phyloP scores from a whole-genome alignment of 1,140 invertebrate species.

The Sitodiplosis mosellana region DNA sequence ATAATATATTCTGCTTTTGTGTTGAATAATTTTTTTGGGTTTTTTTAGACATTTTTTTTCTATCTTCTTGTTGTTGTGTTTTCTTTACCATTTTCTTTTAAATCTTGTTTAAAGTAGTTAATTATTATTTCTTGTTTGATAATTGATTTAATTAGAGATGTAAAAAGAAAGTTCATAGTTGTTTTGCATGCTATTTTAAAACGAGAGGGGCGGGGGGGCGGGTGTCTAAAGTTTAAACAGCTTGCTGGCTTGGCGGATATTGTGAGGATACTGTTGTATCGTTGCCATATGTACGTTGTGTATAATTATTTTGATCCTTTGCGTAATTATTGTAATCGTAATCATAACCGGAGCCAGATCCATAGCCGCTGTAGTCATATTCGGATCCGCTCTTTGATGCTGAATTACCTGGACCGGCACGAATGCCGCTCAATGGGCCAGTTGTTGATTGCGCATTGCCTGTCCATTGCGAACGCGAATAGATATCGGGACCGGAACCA shows the following conservation, averaged over 20 bases:
- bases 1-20: too few relatives aligned
- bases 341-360: conserved; percentile 25
- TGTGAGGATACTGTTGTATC: conserved; percentile 24
- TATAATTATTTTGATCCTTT: conserved; percentile 20
- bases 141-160: too few relatives aligned
- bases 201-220: too few relatives aligned
- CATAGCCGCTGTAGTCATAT: conserved; percentile 25
- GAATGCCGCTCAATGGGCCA: conserved; percentile 22
- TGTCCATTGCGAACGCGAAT: conserved; percentile 19
- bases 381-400: conserved; percentile 24
- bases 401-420: conserved; percentile 21
- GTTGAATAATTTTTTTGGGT: too few relatives aligned
- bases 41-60: too few relatives aligned
- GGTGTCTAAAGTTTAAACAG: conserved; percentile 13
- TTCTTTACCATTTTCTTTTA: too few relatives aligned
- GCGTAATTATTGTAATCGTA: conserved; percentile 24
- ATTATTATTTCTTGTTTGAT: too few relatives aligned
- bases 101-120: too few relatives aligned
- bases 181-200: too few relatives aligned
- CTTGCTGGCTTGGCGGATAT: conserved; percentile 21
- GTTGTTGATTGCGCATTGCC: conserved; percentile 21
- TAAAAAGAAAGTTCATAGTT: too few relatives aligned
- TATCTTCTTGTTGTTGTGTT: too few relatives aligned
- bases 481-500: conserved; percentile 18
- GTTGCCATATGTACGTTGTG: conserved; percentile 23